phyloP scores from a whole-genome alignment of 1,140 invertebrate species.

The Philaenus spumarius region DNA sequence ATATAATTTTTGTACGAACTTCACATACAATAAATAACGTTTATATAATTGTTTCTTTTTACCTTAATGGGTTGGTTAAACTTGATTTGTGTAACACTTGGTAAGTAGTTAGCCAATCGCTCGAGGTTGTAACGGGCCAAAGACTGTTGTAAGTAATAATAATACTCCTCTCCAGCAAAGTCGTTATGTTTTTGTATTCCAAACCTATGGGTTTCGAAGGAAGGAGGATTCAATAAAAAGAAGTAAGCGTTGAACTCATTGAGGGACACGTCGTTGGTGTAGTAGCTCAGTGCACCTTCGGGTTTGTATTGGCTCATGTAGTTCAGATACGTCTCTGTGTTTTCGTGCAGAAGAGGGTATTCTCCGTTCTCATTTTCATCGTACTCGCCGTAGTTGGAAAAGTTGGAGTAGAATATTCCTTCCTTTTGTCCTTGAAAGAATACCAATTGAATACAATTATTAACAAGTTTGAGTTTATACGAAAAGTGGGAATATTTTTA shows the following conservation, averaged over 20 bases:
- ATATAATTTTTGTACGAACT: too few relatives aligned
- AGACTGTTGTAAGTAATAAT: conserved; percentile 52
- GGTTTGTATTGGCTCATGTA: conserved; percentile 40
- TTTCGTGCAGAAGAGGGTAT: too few relatives aligned
- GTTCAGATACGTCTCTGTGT: not conserved
- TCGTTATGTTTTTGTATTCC: conserved; percentile 40
- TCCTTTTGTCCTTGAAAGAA: too few relatives aligned
- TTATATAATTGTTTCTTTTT: too few relatives aligned
- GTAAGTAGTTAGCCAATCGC: conserved; percentile 53
- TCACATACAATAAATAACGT: too few relatives aligned
- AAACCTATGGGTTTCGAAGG: conserved; percentile 47
- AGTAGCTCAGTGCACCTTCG: conserved; percentile 59
- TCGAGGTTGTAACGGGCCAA: conserved; percentile 60
- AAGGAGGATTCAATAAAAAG: conserved; percentile 54
- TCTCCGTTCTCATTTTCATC: too few relatives aligned
- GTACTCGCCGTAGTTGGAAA: too few relatives aligned
- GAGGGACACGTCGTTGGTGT: conserved; percentile 64
- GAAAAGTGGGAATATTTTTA: too few relatives aligned
- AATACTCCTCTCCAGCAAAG: conserved; percentile 55
- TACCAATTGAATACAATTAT: too few relatives aligned
- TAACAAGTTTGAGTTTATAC: too few relatives aligned
- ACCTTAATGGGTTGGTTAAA: conserved; percentile 44
- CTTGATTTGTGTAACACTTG: conserved; percentile 50
- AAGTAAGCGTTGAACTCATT: conserved; percentile 61
- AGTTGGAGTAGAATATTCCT: too few relatives aligned